Evolutionary conservation across 53 echinoderm and acorn worm genomes (phyloP).

Genomic region (Holothuria leucospilota): DNA sequence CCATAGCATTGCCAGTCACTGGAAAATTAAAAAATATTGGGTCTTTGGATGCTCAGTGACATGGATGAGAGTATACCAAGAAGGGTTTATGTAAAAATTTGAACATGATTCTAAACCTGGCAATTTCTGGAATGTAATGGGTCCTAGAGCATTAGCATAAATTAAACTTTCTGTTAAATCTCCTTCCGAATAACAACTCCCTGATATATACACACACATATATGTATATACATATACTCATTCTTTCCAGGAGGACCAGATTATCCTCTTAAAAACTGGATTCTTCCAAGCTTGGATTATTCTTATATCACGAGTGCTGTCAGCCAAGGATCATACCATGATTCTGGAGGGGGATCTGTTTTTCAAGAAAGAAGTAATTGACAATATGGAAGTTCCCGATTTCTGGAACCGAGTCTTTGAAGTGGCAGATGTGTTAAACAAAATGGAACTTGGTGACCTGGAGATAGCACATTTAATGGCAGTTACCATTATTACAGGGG

Average conservation of each 20-base stretch:
- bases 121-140: too few species aligned
- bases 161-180: too few species aligned
- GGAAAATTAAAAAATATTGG: too few species aligned
- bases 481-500: conserved; percentile 86
- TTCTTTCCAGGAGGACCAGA: conserved; percentile 83
- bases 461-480: conserved; percentile 87
- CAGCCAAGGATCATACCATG: conserved; percentile 64
- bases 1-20: too few species aligned
- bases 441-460: conserved; percentile 83
- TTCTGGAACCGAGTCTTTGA: conserved; percentile 92
- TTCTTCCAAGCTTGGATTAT: conserved; percentile 98
- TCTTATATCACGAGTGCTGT: conserved; percentile 74
- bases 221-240: too few species aligned
- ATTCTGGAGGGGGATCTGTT: conserved; percentile 68
- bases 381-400: conserved; percentile 69
- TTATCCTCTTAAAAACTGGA: conserved; percentile 85
- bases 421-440: conserved; percentile 70
- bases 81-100: too few species aligned
- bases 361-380: conserved; percentile 64
- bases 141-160: too few species aligned
- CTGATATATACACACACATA: too few species aligned
- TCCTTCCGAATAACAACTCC: too few species aligned
- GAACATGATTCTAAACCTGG: too few species aligned
- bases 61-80: too few species aligned
- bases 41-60: too few species aligned